Percentiles rank a stretch among this genome's conserved stretches.
Conservation (phyloP, 2,113 vertebrate genomes). For the Vanacampus margaritifer region DNA sequence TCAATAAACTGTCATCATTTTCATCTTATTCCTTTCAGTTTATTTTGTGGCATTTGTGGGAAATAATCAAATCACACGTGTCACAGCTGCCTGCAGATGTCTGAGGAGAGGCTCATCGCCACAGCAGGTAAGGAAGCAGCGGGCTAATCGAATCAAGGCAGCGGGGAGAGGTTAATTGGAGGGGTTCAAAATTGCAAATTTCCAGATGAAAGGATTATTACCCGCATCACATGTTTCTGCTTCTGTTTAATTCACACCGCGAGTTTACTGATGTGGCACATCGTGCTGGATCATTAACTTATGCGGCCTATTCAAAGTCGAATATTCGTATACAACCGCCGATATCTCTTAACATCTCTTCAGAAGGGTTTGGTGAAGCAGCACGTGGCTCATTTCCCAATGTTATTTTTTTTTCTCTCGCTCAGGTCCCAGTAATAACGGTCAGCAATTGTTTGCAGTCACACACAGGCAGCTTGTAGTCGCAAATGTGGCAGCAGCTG, state of each 20-base stretch:
- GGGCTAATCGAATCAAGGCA: slow-evolving; percentile 56
- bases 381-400: too few species aligned
- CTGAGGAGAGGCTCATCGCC: slow-evolving; percentile 47
- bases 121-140: slow-evolving; percentile 49
- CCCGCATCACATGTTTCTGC: slow-evolving; percentile 12
- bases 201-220: slow-evolving; percentile 31
- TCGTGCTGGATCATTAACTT: neutral
- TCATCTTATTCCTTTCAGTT: neutral
- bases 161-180: slow-evolving; percentile 42
- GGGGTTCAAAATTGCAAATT: slow-evolving; percentile 46
- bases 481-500: too few species aligned
- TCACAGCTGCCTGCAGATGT: slow-evolving; percentile 41
- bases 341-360: neutral
- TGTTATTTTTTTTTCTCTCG: too few species aligned
- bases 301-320: neutral
- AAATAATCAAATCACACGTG: slow-evolving; percentile 1
- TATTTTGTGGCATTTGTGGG: neutral
- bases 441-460: too few species aligned
- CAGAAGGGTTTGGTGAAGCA: too few species aligned
- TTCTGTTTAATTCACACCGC: neutral
- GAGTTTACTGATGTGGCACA: neutral
- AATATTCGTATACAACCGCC: neutral
- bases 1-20: neutral
- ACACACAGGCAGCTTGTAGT: too few species aligned
- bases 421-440: too few species aligned